phyloP scores from a whole-genome alignment of 2,113 vertebrate species.

The Pseudorhombus dupliciocellatus region DNA sequence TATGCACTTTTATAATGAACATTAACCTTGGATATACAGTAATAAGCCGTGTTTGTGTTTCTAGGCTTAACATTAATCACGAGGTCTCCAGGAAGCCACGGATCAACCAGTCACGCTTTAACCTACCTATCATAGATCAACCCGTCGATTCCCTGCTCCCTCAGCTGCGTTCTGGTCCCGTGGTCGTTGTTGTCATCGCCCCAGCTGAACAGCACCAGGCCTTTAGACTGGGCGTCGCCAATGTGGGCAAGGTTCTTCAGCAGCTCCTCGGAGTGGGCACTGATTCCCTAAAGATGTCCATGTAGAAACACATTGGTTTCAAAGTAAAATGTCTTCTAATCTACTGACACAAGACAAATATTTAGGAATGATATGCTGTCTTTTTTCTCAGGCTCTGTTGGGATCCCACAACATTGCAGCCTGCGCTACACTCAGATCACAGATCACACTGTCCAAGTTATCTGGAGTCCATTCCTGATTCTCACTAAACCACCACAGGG shows the following conservation, averaged over 20 bases:
- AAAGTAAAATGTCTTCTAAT: neutral
- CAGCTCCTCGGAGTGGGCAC: conserved; percentile 92
- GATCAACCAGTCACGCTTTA: neutral
- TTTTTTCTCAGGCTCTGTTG: neutral
- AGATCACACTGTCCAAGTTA: neutral
- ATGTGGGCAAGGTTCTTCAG: conserved; percentile 86
- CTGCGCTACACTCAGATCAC: neutral
- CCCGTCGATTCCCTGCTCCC: conserved; percentile 90
- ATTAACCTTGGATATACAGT: neutral
- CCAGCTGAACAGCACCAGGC: conserved; percentile 96
- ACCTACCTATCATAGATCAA: conserved; percentile 94
- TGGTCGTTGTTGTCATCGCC: conserved; percentile 95
- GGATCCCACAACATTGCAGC: neutral
- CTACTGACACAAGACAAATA: no score
- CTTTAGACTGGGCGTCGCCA: conserved; percentile 88
- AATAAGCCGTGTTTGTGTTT: neutral
- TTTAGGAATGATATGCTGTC: no score
- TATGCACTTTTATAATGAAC: neutral
- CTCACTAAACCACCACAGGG: neutral
- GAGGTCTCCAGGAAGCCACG: neutral
- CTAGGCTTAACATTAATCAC: neutral
- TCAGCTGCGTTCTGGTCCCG: conserved; percentile 88
- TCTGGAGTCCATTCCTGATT: neutral
- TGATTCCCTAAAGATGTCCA: conserved; percentile 87
- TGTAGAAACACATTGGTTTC: neutral